These are phyloP conservation scores for Pediacus dermestoides DNA, from an alignment of 2,888 invertebrate genomes.

Conservation along the genomic window DNA sequence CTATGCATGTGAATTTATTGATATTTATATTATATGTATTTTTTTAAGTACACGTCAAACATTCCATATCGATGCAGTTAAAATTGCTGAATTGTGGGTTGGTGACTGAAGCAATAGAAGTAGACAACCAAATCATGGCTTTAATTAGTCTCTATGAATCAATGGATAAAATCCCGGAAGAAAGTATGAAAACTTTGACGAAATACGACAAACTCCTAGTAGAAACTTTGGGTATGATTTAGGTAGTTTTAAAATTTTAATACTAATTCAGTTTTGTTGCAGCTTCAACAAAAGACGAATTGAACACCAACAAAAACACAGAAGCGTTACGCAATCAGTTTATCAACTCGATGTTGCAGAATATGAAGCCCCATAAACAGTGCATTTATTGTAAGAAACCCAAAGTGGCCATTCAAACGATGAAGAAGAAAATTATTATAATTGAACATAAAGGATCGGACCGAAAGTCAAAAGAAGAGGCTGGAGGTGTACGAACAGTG, in stretches of 20 bases:
- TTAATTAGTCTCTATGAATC: slow-evolving; percentile 29
- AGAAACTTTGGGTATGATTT: slow-evolving; percentile 22
- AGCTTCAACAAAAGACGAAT: too few relatives aligned
- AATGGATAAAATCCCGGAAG: slow-evolving; percentile 36
- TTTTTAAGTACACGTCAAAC: slow-evolving; percentile 45
- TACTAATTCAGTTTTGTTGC: too few relatives aligned
- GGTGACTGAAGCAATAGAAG: slow-evolving; percentile 67
- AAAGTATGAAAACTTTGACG: slow-evolving; percentile 29
- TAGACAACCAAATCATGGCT: slow-evolving; percentile 41
- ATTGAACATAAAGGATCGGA: too few relatives aligned
- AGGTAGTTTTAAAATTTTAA: slow-evolving; percentile 12
- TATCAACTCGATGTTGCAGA: slow-evolving; percentile 31
- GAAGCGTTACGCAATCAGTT: slow-evolving; percentile 40
- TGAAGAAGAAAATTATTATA: slow-evolving; percentile 59
- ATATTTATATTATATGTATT: slow-evolving; percentile 13
- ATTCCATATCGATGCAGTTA: slow-evolving; percentile 60
- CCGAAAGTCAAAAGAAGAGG: too few relatives aligned
- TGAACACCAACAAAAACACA: slow-evolving; percentile 38
- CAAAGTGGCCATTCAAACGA: slow-evolving; percentile 56
- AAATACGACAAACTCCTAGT: slow-evolving; percentile 37
- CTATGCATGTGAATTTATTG: slow-evolving; percentile 12
- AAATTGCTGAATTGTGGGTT: slow-evolving; percentile 70
- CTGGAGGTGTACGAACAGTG: slow-evolving; percentile 19
- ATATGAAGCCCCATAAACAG: slow-evolving; percentile 47
- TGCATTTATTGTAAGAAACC: slow-evolving; percentile 57